Conservation (phyloP, 1,140 invertebrate genomes). For the Philaenus spumarius region DNA sequence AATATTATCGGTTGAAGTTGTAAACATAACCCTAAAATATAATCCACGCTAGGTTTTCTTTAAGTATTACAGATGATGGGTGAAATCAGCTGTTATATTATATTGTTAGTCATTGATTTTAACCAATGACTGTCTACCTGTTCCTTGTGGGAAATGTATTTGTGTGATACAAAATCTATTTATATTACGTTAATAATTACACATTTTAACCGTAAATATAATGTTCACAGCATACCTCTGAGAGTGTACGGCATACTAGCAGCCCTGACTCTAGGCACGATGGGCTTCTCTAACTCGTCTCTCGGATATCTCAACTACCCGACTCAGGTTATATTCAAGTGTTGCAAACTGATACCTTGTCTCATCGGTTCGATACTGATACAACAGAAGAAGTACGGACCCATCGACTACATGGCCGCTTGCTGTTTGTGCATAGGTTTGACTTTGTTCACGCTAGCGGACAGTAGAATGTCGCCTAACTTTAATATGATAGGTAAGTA, state of each 20-base stretch:
- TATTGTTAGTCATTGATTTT: neutral
- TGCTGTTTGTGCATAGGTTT: conserved; percentile 85
- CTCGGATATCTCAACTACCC: conserved; percentile 96
- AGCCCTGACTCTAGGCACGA: conserved; percentile 84
- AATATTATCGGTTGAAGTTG: too few relatives aligned
- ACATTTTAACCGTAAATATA: too few relatives aligned
- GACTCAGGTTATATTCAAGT: conserved; percentile 89
- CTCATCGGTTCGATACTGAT: conserved; percentile 88
- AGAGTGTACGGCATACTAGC: conserved; percentile 74
- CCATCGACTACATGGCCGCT: conserved; percentile 78
- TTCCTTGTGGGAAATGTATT: too few relatives aligned
- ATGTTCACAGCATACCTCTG: conserved; percentile 64
- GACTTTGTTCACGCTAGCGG: conserved; percentile 87
- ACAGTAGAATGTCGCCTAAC: conserved; percentile 81
- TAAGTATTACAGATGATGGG: too few relatives aligned
- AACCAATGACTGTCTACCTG: too few relatives aligned
- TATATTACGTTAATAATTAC: too few relatives aligned
- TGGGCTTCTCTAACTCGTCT: conserved; percentile 93
- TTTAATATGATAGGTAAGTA: conserved; percentile 63
- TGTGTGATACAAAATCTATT: too few relatives aligned
- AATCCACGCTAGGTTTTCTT: too few relatives aligned
- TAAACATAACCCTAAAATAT: too few relatives aligned
- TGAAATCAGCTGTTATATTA: too few relatives aligned
- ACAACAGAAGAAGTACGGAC: conserved; percentile 79
- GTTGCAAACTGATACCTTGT: conserved; percentile 94